These are phyloP conservation scores for Archilochus colubris DNA, from an alignment of 2,113 vertebrate species.

Conservation along the genomic window DNA sequence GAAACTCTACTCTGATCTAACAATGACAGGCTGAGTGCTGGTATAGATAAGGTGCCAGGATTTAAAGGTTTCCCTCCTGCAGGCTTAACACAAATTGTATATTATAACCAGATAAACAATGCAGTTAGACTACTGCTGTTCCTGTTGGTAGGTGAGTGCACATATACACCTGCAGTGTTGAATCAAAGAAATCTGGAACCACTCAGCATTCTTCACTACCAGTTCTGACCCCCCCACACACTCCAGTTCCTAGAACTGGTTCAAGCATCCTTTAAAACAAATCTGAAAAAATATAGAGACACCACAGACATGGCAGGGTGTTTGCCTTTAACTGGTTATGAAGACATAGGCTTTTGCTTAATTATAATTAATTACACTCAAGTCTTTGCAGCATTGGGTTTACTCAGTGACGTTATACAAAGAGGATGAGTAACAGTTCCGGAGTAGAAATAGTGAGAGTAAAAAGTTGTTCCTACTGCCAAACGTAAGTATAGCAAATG, in stretches of 20 bases:
- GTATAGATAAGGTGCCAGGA: no score
- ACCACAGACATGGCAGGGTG: fast-evolving
- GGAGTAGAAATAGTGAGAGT: not conserved
- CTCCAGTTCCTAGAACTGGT: not conserved
- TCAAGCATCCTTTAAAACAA: not conserved
- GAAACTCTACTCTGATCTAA: not conserved
- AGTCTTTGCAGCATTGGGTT: not conserved
- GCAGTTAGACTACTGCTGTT: not conserved
- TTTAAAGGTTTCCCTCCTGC: not conserved
- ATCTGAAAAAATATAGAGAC: not conserved
- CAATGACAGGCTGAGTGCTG: not conserved
- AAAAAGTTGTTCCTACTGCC: not conserved
- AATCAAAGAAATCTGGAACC: not conserved
- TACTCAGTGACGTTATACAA: not conserved
- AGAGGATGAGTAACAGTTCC: not conserved
- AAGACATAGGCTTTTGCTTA: not conserved
- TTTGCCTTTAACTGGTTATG: not conserved
- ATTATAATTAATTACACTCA: not conserved
- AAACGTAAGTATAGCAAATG: not conserved
- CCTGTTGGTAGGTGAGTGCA: not conserved
- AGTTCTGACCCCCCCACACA: fast-evolving
- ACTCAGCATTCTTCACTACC: not conserved
- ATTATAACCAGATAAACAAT: not conserved
- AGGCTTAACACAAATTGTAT: not conserved
- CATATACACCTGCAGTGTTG: not conserved